Evolutionary conservation across 2,113 vertebrate species (phyloP).

Genomic region (Salvelinus fontinalis): DNA sequence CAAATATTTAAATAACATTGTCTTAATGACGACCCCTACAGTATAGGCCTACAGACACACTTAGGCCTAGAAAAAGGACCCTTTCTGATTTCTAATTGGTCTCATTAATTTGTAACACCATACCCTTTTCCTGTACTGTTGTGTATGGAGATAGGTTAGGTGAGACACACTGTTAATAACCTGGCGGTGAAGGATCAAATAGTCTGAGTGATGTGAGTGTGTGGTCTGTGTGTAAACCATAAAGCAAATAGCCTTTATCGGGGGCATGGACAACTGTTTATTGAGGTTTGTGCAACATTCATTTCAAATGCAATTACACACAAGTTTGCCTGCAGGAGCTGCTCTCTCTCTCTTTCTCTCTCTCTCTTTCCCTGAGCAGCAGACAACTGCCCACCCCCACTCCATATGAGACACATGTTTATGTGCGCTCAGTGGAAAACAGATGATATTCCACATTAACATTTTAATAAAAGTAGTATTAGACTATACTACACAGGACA

Average conservation of each 20-base stretch:
- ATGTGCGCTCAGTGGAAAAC: background rate
- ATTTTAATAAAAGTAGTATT: background rate
- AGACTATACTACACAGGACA: background rate
- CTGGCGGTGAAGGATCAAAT: background rate
- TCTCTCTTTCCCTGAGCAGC: background rate
- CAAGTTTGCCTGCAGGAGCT: slow-evolving; percentile 3
- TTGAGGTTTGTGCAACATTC: slow-evolving; percentile 22
- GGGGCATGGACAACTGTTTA: slow-evolving; percentile 3
- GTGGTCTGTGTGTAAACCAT: background rate
- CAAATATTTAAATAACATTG: too few relatives aligned
- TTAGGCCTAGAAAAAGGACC: too few relatives aligned
- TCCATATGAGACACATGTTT: background rate
- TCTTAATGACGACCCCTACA: too few relatives aligned
- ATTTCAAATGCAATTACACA: slow-evolving; percentile 27
- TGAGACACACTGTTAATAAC: background rate
- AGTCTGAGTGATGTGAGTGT: background rate
- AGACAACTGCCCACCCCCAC: background rate
- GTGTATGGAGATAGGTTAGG: background rate
- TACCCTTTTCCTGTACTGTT: background rate
- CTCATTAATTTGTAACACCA: too few relatives aligned
- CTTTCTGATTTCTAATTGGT: background rate
- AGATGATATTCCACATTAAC: background rate
- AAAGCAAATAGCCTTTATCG: background rate
- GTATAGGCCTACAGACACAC: too few relatives aligned
- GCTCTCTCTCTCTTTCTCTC: background rate